A percentile compares a stretch with the other conserved stretches of the same genome.
phyloP scores from a whole-genome alignment of 2,888 invertebrate genomes.

The Carcina quercana region DNA sequence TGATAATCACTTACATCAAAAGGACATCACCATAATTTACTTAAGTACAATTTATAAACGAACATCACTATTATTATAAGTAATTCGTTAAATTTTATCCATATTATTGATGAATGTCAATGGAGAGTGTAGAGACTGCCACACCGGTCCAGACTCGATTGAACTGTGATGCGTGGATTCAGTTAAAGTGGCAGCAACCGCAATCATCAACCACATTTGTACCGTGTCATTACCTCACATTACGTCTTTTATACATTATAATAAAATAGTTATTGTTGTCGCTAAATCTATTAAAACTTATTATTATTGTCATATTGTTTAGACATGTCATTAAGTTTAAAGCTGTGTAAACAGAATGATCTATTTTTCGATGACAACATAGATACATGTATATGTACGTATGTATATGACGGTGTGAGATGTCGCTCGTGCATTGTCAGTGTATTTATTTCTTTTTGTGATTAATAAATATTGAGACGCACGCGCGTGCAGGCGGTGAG shows the following conservation, averaged over 20 bases:
- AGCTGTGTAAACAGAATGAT: conserved; percentile 46
- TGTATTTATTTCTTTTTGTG: conserved; percentile 64
- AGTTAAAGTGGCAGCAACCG: conserved; percentile 46
- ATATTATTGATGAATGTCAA: too few species aligned
- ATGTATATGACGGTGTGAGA: conserved; percentile 45
- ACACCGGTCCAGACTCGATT: not conserved
- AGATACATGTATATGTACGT: conserved; percentile 54
- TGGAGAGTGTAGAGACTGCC: not conserved
- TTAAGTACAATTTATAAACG: too few species aligned
- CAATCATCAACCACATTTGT: conserved; percentile 39
- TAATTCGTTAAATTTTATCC: too few species aligned
- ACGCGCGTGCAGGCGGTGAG: conserved; percentile 46
- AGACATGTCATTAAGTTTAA: conserved; percentile 52
- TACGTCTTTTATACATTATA: conserved; percentile 54
- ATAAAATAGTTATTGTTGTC: conserved; percentile 62
- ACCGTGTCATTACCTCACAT: conserved; percentile 67
- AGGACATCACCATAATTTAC: too few species aligned
- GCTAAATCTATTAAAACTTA: conserved; percentile 54
- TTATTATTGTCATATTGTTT: conserved; percentile 55
- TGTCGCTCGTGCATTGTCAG: conserved; percentile 44
- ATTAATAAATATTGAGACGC: conserved; percentile 67
- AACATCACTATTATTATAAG: too few species aligned
- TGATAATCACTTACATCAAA: too few species aligned
- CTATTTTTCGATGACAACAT: conserved; percentile 57
- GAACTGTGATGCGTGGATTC: conserved; percentile 23